Evolutionary conservation across 2,797 vertebrate genomes (phyloP), one percentile per base, ranked within the genome.

Genomic region (Staurois parvus): DNA sequence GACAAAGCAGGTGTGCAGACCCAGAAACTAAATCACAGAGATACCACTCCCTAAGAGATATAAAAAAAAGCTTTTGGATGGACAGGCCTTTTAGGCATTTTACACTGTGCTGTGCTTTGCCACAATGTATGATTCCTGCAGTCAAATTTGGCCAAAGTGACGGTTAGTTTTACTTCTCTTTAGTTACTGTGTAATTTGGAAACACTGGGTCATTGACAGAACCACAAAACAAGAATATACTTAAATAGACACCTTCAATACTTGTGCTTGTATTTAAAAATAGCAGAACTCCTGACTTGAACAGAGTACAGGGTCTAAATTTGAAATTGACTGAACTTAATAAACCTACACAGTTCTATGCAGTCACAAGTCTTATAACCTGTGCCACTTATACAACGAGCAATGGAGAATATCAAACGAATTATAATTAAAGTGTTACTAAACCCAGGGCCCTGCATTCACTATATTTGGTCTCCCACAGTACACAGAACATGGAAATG

Each of bases 171-270:
- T 59, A 4, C 17, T 52, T 56, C 67, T 59, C 17, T 32, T 28
- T 26, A n/a, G 68, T 21, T 52, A 62, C 68, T 13, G 45, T 24
- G 19, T 37, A 4, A 59, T 24, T 72, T 59, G n/a, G 21, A 81
- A 72, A 81, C 79, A 81, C 68, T 72, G 59, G 56, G 68, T 72
- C 79, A 81, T 62, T 81, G 68, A 81, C 68, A 26, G 30, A 72
- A 72, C 79, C 79, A 59, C 79, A 81, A 72, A 81, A 52, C 26
- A 52, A 48, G 28, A 72, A 70, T 29, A 68, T 34, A 72, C 34
- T 81, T 17, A 81, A 81, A 81, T 81, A 81, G 79, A 81, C 30
- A 37, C 24, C 32, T 81, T 29, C 34, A 26, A 81, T 72, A 81
- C 48, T 56, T 72, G 79, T 59, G 79, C 68, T 72, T 40, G 34